Conservation (phyloP, 2,888 invertebrate genomes). For the Pediacus dermestoides region DNA sequence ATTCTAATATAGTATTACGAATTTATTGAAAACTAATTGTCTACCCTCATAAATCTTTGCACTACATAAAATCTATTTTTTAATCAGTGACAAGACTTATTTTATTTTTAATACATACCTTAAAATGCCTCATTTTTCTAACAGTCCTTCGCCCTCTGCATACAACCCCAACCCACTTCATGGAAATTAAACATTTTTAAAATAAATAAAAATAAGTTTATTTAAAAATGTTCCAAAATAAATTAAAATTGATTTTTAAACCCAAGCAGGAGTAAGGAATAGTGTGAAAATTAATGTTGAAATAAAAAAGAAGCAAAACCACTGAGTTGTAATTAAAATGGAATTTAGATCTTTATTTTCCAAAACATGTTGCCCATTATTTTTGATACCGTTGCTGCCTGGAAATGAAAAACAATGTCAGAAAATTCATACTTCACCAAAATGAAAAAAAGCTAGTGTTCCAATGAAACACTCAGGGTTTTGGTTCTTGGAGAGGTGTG, state of each 20-base stretch:
- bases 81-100: no score
- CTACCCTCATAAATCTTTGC: no score
- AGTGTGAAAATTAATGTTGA: conserved; percentile 24
- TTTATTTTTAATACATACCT: no score
- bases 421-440: conserved; percentile 18
- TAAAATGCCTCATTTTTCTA: no score
- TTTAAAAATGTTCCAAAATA: conserved; percentile 23
- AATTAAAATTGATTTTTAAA: conserved; percentile 19
- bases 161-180: no score
- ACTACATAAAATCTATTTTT: no score
- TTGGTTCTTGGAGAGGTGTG: conserved; percentile 46
- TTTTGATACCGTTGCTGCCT: conserved; percentile 40
- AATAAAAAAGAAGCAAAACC: conserved; percentile 35
- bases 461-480: conserved; percentile 29
- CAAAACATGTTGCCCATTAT: conserved; percentile 34
- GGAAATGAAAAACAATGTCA: conserved; percentile 39
- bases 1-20: no score
- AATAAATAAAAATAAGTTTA: conserved; percentile 28
- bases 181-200: conserved; percentile 20
- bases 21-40: no score
- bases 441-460: conserved; percentile 5
- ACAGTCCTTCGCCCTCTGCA: no score
- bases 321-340: conserved; percentile 42
- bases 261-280: conserved; percentile 22
- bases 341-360: conserved; percentile 48